These are phyloP conservation scores for Linepithema humile DNA, from an alignment of 1,140 invertebrate genomes.

Conservation along the genomic window DNA sequence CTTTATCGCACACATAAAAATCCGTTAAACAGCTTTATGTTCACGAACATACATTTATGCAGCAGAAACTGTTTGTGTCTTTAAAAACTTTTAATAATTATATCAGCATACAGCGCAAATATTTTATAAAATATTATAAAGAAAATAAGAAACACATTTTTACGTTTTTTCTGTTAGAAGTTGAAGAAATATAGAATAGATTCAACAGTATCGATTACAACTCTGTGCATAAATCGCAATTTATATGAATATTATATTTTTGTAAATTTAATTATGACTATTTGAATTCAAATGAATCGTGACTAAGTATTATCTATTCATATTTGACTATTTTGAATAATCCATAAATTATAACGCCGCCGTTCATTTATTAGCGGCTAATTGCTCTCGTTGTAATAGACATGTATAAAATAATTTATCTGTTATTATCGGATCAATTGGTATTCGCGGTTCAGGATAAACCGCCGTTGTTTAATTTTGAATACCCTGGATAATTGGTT, in stretches of 20 bases:
- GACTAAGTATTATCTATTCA: background rate
- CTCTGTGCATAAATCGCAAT: background rate
- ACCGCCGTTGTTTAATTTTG: conserved; percentile 2
- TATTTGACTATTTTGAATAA: background rate
- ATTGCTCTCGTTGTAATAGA: background rate
- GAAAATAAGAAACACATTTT: background rate
- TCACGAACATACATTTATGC: background rate
- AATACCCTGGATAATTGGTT: conserved; percentile 11
- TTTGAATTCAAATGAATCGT: background rate
- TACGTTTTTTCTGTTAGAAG: background rate
- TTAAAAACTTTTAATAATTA: background rate
- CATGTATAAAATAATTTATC: background rate
- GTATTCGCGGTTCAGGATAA: background rate
- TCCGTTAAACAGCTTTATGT: background rate
- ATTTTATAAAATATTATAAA: too few species aligned
- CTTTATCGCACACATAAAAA: conserved; percentile 19
- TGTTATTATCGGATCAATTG: conserved; percentile 4
- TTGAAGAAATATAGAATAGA: background rate
- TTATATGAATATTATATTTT: background rate
- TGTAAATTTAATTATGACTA: background rate
- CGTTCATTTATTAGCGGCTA: conserved; percentile 26
- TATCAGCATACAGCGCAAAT: too few species aligned
- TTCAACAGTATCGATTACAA: background rate
- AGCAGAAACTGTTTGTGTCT: background rate
- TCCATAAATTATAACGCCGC: background rate